These are phyloP conservation scores for Lithophane leautieri DNA, from an alignment of 2,888 invertebrate species.

Conservation along the genomic window DNA sequence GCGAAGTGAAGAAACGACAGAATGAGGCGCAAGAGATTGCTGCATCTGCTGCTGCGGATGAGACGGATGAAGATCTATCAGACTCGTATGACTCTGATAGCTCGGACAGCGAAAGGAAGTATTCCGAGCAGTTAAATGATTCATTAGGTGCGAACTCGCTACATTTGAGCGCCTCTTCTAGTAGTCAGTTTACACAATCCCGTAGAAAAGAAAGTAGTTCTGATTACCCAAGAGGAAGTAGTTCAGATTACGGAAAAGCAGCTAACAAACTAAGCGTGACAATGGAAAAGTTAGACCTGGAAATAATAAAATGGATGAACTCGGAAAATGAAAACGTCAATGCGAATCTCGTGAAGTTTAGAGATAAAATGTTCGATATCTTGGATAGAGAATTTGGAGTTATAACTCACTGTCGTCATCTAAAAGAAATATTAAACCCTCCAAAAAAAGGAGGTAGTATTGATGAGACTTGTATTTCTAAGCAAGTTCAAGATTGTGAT, in stretches of 20 bases:
- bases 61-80: slow-evolving; percentile 31
- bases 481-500: background rate
- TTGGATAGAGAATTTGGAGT: slow-evolving; percentile 73
- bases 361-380: slow-evolving; percentile 69
- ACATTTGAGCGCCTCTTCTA: slow-evolving; percentile 68
- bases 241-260: slow-evolving; percentile 50
- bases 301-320: slow-evolving; percentile 76
- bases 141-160: slow-evolving; percentile 51
- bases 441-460: background rate
- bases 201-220: slow-evolving; percentile 34
- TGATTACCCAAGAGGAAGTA: slow-evolving; percentile 13
- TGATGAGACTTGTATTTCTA: slow-evolving; percentile 6
- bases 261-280: slow-evolving; percentile 67
- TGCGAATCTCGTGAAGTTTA: slow-evolving; percentile 58
- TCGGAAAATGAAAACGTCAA: slow-evolving; percentile 64
- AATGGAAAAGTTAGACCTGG: slow-evolving; percentile 73
- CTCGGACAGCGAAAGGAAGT: slow-evolving; percentile 26
- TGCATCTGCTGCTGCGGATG: background rate
- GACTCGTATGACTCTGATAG: slow-evolving; percentile 49
- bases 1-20: slow-evolving; percentile 43
- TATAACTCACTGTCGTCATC: slow-evolving; percentile 66
- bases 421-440: slow-evolving; percentile 59
- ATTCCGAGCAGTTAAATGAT: slow-evolving; percentile 38
- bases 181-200: slow-evolving; percentile 21
- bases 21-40: background rate